Percentiles rank a stretch among this genome's conserved stretches.
Conservation (phyloP, 1,140 invertebrate genomes). For the Tigriopus japonicus region DNA sequence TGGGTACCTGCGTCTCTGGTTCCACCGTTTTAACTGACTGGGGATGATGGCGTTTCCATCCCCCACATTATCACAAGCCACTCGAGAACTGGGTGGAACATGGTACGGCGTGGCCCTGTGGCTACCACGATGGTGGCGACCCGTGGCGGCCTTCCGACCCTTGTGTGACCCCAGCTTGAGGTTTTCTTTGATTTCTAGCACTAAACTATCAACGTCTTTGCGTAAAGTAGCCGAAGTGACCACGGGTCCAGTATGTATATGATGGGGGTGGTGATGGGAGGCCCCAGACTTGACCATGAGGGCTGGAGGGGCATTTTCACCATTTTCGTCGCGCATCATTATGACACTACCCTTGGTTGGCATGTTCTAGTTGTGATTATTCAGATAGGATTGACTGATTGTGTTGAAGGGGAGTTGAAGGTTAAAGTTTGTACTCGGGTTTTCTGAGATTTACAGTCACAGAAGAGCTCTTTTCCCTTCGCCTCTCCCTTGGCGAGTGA, state of each 20-base stretch:
- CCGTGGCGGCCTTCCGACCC: neutral
- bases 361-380: neutral
- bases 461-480: neutral
- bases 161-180: neutral
- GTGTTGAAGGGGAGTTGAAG: neutral
- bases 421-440: neutral
- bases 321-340: neutral
- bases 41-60: neutral
- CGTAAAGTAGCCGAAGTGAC: neutral
- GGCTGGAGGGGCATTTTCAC: neutral
- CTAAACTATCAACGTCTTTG: constrained; percentile 1
- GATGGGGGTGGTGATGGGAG: neutral
- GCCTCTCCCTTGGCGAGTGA: constrained; percentile 1
- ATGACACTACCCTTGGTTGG: neutral
- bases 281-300: neutral
- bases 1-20: constrained; percentile 1
- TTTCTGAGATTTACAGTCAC: neutral
- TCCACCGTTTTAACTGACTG: neutral
- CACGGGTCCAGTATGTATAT: neutral
- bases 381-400: neutral
- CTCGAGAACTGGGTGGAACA: neutral
- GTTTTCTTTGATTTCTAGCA: constrained; percentile 1
- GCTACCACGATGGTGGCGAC: neutral
- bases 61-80: neutral
- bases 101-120: neutral